Conservation (phyloP, 2,797 vertebrate genomes). For the Manis pentadactyla region DNA sequence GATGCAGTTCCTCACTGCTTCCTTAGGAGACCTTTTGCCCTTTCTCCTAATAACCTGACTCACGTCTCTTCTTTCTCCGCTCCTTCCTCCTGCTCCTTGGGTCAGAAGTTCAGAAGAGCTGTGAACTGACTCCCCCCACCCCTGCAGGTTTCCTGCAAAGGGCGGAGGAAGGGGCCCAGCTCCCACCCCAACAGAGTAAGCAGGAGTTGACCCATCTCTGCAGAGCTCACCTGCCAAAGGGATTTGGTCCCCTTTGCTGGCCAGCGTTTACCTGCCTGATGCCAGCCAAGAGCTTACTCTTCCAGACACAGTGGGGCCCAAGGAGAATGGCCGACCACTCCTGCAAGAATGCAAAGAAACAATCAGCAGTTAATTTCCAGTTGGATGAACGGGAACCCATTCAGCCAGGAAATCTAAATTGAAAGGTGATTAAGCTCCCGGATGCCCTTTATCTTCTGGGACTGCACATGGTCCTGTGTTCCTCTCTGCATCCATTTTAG, state of each 20-base stretch:
- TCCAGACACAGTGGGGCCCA: neutral
- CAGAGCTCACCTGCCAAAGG: neutral
- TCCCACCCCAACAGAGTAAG: neutral
- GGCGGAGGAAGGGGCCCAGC: neutral
- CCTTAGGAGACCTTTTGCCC: neutral
- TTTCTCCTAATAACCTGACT: neutral
- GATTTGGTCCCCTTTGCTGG: neutral
- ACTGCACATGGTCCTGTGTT: neutral
- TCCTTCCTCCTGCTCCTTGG: neutral
- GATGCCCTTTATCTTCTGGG: neutral
- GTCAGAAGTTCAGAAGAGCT: neutral
- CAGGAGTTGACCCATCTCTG: neutral
- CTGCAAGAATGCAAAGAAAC: conserved; percentile 50
- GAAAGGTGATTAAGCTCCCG: neutral
- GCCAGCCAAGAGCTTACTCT: neutral
- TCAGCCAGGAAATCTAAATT: conserved; percentile 64
- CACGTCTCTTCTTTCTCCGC: neutral
- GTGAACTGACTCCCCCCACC: neutral
- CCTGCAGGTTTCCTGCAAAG: neutral
- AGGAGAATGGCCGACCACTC: neutral
- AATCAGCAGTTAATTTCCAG: conserved; percentile 48
- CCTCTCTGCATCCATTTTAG: neutral
- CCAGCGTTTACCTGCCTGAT: neutral
- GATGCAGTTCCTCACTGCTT: neutral
- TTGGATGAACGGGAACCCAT: neutral